Conservation (phyloP, 2,888 invertebrate species). For the Mystacides longicornis region DNA sequence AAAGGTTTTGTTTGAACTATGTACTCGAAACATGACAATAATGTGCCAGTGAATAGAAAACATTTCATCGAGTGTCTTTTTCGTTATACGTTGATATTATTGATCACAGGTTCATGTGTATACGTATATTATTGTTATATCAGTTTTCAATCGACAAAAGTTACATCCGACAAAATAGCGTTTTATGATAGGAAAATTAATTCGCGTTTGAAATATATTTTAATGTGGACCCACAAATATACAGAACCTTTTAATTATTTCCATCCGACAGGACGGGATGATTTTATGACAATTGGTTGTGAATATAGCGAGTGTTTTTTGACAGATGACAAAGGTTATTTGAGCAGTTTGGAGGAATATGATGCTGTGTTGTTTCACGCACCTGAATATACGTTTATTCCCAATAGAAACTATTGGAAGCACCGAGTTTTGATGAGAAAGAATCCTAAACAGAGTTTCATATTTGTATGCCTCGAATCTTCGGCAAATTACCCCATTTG, state of each 20-base stretch:
- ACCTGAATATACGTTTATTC: conserved; percentile 28
- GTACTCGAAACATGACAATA: no score
- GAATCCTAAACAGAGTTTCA: conserved; percentile 39
- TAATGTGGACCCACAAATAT: conserved; percentile 16
- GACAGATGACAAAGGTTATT: conserved; percentile 30
- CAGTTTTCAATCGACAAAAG: no score
- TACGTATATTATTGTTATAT: no score
- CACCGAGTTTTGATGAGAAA: conserved; percentile 28
- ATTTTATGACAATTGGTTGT: conserved; percentile 35
- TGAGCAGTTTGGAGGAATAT: conserved; percentile 35
- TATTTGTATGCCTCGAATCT: conserved; percentile 40
- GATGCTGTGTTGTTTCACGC: conserved; percentile 51
- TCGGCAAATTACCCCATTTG: conserved; percentile 34
- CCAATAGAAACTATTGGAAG: conserved; percentile 2
- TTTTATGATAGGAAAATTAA: no score
- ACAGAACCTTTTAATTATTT: conserved; percentile 13
- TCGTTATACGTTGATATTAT: no score
- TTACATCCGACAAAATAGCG: no score
- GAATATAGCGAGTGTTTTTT: conserved; percentile 41
- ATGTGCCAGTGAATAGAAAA: no score
- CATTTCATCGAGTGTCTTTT: no score
- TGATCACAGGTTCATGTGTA: no score
- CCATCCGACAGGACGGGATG: conserved; percentile 31
- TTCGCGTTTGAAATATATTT: not conserved
- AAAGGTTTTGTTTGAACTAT: no score